Percentiles rank a stretch among this genome's conserved stretches.
These are phyloP conservation scores for Cranoglanis bouderius DNA, from an alignment of 2,113 vertebrate species.

Conservation along the genomic window DNA sequence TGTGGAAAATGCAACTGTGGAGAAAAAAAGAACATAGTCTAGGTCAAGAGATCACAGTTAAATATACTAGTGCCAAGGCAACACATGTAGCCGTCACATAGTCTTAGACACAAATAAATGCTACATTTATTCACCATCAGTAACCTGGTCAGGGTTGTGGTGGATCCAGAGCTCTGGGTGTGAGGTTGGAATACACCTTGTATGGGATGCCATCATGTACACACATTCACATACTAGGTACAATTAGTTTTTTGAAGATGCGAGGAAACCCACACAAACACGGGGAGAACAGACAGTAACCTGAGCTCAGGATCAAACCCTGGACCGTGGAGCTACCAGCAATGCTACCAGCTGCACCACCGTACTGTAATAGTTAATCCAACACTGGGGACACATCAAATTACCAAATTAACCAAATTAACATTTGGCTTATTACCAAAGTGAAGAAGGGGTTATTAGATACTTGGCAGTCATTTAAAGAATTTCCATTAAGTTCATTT, in stretches of 20 bases:
- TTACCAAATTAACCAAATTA: too few relatives aligned
- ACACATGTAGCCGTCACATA: not conserved
- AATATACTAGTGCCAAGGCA: not conserved
- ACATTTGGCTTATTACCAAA: constrained; percentile 7
- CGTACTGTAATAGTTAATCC: not conserved
- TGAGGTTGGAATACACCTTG: not conserved
- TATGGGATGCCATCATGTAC: not conserved
- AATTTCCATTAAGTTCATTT: not conserved
- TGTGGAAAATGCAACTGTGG: constrained; percentile 76
- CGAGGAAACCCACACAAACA: not conserved
- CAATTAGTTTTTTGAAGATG: not conserved
- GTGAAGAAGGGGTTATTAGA: too few relatives aligned
- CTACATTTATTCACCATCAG: not conserved
- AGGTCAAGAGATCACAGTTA: not conserved
- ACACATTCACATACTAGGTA: not conserved
- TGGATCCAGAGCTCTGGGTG: not conserved
- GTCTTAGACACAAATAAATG: not conserved
- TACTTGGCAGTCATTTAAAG: not conserved
- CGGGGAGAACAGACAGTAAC: not conserved
- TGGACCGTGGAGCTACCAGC: not conserved
- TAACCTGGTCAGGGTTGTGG: not conserved
- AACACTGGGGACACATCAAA: constrained; percentile 8
- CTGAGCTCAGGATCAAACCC: not conserved
- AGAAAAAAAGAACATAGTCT: not conserved
- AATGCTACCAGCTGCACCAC: not conserved